Percentiles rank a stretch among this genome's conserved stretches.
phyloP scores from a whole-genome alignment of 2,113 vertebrate species.

The Lamprotornis superbus region DNA sequence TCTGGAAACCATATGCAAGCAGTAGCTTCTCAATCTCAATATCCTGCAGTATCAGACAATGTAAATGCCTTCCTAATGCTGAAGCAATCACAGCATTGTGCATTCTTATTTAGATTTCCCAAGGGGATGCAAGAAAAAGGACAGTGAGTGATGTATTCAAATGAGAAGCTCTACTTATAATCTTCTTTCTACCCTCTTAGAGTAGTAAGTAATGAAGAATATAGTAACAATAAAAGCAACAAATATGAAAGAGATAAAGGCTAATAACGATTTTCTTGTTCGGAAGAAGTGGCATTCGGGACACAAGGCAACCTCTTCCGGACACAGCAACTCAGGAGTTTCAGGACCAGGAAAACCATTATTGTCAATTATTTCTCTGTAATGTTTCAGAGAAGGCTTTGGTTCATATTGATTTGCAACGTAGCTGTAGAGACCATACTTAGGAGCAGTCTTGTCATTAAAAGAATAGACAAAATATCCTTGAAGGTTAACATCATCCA shows the following conservation, averaged over 20 bases:
- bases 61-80: neutral
- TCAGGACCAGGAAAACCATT: conserved; percentile 83
- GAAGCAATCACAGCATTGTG: neutral
- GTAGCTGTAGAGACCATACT: conserved; percentile 86
- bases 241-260: conserved; percentile 83
- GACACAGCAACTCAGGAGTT: conserved; percentile 69
- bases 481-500: conserved; percentile 88
- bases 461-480: conserved; percentile 96
- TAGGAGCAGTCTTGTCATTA: conserved; percentile 85
- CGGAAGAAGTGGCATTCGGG: conserved; percentile 72
- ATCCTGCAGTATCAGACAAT: conserved; percentile 6
- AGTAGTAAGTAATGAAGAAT: conserved; percentile 85
- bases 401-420: conserved; percentile 80
- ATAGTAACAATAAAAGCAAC: conserved; percentile 82
- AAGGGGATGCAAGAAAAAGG: neutral
- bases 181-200: conserved; percentile 70
- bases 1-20: neutral
- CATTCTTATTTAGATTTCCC: conserved; percentile 14
- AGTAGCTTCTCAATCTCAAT: neutral
- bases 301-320: conserved; percentile 64
- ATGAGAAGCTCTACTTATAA: conserved; percentile 73
- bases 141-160: neutral
- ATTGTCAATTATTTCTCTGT: conserved; percentile 85
- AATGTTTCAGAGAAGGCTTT: conserved; percentile 87
- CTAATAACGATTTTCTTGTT: conserved; percentile 80